These are phyloP conservation scores for Thymallus thymallus DNA, from an alignment of 2,113 vertebrate genomes.

Conservation along the genomic window DNA sequence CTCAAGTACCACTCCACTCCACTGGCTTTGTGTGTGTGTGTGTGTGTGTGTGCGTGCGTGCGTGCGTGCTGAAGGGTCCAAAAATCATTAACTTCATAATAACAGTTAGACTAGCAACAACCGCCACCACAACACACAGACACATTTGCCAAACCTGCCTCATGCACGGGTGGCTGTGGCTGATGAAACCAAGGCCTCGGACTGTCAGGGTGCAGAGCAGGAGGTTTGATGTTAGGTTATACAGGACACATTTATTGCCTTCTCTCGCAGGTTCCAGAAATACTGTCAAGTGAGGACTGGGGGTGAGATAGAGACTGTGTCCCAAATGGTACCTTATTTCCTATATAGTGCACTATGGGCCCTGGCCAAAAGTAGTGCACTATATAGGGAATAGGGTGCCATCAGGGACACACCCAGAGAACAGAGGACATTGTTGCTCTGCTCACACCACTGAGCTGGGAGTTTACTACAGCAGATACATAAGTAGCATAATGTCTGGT, in stretches of 20 bases:
- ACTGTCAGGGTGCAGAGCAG: neutral
- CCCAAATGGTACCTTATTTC: too few relatives aligned
- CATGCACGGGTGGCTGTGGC: neutral
- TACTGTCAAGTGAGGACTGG: neutral
- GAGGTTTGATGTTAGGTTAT: neutral
- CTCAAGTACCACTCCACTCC: neutral
- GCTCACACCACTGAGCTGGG: slow-evolving; percentile 11
- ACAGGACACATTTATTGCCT: slow-evolving; percentile 32
- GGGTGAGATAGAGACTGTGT: neutral
- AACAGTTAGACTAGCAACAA: too few relatives aligned
- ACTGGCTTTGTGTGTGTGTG: too few relatives aligned
- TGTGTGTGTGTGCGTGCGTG: too few relatives aligned
- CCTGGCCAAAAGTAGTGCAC: too few relatives aligned
- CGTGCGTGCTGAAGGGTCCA: neutral
- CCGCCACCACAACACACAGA: neutral
- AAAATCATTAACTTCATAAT: slow-evolving; percentile 39
- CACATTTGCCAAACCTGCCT: slow-evolving; percentile 27
- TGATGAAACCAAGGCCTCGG: slow-evolving; percentile 35
- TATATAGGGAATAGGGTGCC: neutral
- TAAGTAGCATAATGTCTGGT: slow-evolving; percentile 10
- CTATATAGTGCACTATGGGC: too few relatives aligned
- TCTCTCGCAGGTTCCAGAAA: slow-evolving; percentile 8
- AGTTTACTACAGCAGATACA: slow-evolving; percentile 18
- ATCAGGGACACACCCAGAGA: neutral
- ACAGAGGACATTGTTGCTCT: slow-evolving; percentile 15